phyloP scores from a whole-genome alignment of 2,113 vertebrate species.

The Lathamus discolor region DNA sequence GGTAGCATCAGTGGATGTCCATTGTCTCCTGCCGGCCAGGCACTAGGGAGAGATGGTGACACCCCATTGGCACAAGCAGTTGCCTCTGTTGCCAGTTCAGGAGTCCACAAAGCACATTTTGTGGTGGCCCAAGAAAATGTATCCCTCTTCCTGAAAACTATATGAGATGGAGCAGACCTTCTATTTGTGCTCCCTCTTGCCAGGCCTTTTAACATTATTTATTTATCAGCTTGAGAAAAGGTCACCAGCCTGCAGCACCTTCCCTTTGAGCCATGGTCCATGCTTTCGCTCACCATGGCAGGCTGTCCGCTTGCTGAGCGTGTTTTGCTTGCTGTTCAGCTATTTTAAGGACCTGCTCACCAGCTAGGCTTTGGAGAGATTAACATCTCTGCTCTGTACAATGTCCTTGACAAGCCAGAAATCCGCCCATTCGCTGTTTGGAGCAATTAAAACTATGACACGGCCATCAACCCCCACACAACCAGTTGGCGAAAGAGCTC shows the following conservation, averaged over 20 bases:
- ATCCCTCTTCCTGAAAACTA: background rate
- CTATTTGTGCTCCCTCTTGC: background rate
- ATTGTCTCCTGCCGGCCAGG: background rate
- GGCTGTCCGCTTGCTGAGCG: background rate
- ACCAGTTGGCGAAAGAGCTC: background rate
- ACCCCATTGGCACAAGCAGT: background rate
- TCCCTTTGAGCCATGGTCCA: background rate
- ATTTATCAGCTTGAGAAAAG: background rate
- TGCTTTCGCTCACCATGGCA: background rate
- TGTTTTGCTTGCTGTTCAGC: background rate
- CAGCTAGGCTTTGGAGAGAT: conserved; percentile 8
- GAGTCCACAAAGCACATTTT: background rate
- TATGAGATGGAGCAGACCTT: background rate
- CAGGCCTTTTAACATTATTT: background rate
- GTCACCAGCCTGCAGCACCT: background rate
- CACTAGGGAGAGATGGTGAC: background rate
- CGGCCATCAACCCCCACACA: background rate
- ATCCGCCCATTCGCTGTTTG: background rate
- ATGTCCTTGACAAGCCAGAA: conserved; percentile 32
- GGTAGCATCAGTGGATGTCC: background rate
- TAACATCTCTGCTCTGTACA: background rate
- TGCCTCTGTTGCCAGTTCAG: background rate
- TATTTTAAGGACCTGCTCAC: background rate
- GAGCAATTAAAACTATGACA: background rate
- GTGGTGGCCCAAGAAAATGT: background rate